A percentile compares a stretch with the other conserved stretches of the same genome.
Evolutionary conservation across 2,797 vertebrate species (phyloP).

Genomic region (Falco cherrug): DNA sequence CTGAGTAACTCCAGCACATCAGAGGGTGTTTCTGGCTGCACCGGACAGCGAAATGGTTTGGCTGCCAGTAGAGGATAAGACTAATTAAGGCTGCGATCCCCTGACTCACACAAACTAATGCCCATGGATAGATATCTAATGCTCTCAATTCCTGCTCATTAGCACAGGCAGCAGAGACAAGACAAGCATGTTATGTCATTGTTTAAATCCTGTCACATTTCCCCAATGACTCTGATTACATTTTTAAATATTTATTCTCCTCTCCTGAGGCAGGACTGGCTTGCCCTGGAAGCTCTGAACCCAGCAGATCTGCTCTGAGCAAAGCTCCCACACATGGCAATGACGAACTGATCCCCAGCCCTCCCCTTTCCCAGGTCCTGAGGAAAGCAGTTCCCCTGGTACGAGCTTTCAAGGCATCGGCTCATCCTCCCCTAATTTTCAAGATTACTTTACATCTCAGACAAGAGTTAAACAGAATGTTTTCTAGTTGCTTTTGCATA

Average conservation of each 20-base stretch:
- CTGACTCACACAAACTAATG: background rate
- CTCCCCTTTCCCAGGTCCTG: rapidly evolving
- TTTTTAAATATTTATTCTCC: constrained; percentile 58
- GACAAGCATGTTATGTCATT: constrained; percentile 20
- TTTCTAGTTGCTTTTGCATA: background rate
- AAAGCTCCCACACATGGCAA: background rate
- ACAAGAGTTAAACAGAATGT: background rate
- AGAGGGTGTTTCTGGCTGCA: rapidly evolving
- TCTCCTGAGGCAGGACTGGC: background rate
- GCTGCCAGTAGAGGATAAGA: background rate
- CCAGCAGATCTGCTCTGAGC: background rate
- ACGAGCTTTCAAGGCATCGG: background rate
- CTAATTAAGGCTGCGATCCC: background rate
- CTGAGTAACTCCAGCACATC: rapidly evolving
- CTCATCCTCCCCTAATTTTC: background rate
- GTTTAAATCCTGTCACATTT: constrained; percentile 45
- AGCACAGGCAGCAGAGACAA: constrained; percentile 30
- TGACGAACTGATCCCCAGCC: rapidly evolving
- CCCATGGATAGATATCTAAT: constrained; percentile 17
- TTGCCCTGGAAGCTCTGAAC: background rate
- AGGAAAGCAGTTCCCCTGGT: background rate
- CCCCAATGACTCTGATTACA: constrained; percentile 34
- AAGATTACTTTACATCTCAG: background rate
- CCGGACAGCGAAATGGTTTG: background rate
- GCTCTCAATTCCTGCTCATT: constrained; percentile 52